Conservation (phyloP, 2,113 vertebrate genomes). For the Phoxinus phoxinus region DNA sequence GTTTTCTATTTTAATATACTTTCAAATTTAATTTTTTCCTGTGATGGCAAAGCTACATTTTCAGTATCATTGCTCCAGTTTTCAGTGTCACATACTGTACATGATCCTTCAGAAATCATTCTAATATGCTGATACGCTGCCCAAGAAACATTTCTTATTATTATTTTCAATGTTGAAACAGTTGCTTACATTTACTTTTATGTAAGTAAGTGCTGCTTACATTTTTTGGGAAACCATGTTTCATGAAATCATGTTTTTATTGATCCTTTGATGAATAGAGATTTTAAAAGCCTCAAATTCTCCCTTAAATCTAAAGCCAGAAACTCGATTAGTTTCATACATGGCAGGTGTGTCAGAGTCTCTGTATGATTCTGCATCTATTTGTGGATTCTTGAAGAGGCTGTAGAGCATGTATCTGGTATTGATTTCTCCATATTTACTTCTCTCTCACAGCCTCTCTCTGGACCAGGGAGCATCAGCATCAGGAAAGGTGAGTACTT, state of each 20-base stretch:
- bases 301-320: background rate
- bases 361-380: background rate
- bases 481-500: slow-evolving; percentile 75
- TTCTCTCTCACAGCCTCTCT: slow-evolving; percentile 70
- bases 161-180: background rate
- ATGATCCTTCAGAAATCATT: background rate
- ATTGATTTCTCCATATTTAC: slow-evolving; percentile 45
- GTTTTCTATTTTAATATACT: background rate
- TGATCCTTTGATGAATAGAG: background rate
- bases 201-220: too few relatives aligned
- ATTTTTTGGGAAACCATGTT: background rate
- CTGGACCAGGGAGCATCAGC: slow-evolving; percentile 77
- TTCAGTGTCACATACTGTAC: background rate
- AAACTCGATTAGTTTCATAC: background rate
- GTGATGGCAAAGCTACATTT: too few relatives aligned
- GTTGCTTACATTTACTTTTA: too few relatives aligned
- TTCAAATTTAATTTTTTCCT: too few relatives aligned
- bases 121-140: background rate
- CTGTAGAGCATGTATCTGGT: background rate
- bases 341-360: background rate
- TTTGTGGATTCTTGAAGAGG: slow-evolving; percentile 10
- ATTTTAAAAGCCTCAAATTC: background rate
- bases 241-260: background rate
- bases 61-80: background rate
- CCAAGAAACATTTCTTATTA: background rate